Evolutionary conservation across 2,797 vertebrate species (phyloP), one percentile per base, ranked within the genome.

Genomic region (Arremon aurantiirostris): DNA sequence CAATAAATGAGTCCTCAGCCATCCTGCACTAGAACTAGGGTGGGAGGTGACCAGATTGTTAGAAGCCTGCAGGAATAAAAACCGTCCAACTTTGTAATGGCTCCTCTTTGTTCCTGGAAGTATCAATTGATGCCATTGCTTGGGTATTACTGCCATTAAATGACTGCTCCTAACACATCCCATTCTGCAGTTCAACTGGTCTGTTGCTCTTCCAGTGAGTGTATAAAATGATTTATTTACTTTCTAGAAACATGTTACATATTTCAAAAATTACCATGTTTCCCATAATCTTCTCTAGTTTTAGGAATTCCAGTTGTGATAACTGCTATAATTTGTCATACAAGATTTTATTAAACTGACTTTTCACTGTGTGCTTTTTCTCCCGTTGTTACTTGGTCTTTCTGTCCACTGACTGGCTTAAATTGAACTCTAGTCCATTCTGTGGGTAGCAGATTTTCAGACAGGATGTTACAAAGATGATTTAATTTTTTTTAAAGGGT

Each of bases 321-420:
- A 75, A 88, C 57, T 89, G 79, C 91, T 87, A 46, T 92, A 32
- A 63, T 89, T 94, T 93, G 95, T 96, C 91, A 73, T 82, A 94
- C 81, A 87, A 85, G 71, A 91, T 87, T 87, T 89, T 84, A 95
- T 96, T 96, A 96, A 96, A 96, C 89, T 94, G 95, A 94, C 89
- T 96, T 95, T 85, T 91, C 95, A 89, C 89, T 93, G 84, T 92
- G 84, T 6, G 34, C 53, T 85, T 66, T 89, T 56, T 82, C 70
- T 89, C 50, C 78, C 56, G 2, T 78, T 77, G 56, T 94, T 85
- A 75, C 86, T 70, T 91, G 78, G 64, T 86, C 56, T 87, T 68
- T 73, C n/a, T 53, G 59, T 83, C 68, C 37, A 39, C 28, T 76
- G 64, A 41, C 12, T 57, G 35, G 41, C 32, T 60, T n/a, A 22